Evolutionary conservation across 2,888 invertebrate genomes (phyloP).

Genomic region (Galerucella calmariensis): DNA sequence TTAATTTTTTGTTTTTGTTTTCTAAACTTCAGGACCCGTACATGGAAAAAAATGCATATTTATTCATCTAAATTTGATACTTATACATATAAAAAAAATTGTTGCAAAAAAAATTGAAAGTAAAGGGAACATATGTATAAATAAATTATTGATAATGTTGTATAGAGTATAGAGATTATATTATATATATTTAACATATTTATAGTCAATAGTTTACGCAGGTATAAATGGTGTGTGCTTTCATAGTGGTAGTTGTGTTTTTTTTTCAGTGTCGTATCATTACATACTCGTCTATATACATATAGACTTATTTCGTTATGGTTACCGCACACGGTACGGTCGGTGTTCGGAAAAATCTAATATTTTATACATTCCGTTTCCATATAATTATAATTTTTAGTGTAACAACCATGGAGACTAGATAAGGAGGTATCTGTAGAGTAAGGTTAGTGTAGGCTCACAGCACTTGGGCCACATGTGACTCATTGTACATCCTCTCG

Average conservation of each 20-base stretch:
- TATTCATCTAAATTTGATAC: slow-evolving; percentile 59
- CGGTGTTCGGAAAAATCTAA: not conserved
- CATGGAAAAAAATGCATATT: slow-evolving; percentile 40
- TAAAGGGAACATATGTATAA: slow-evolving; percentile 64
- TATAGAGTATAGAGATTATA: slow-evolving; percentile 62
- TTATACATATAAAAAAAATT: slow-evolving; percentile 61
- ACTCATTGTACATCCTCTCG: too few species aligned
- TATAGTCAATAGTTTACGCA: slow-evolving; percentile 62
- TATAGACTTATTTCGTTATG: slow-evolving; percentile 15
- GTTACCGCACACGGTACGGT: slow-evolving; percentile 16
- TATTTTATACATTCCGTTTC: not conserved
- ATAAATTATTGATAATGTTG: slow-evolving; percentile 63
- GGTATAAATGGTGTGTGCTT: slow-evolving; percentile 66
- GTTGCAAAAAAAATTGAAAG: slow-evolving; percentile 56
- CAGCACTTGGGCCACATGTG: too few species aligned
- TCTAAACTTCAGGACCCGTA: slow-evolving; percentile 24
- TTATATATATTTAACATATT: slow-evolving; percentile 61
- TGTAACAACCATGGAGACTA: not conserved
- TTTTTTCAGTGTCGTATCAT: slow-evolving; percentile 56
- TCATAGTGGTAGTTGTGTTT: slow-evolving; percentile 58
- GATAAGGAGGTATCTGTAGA: too few species aligned
- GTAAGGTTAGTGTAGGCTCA: too few species aligned
- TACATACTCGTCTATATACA: slow-evolving; percentile 35
- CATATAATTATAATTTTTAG: not conserved
- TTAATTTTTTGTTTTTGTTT: slow-evolving; percentile 25